These are phyloP conservation scores for Sycobia sp. DNA, from an alignment of 1,140 invertebrate genomes.

Conservation along the genomic window DNA sequence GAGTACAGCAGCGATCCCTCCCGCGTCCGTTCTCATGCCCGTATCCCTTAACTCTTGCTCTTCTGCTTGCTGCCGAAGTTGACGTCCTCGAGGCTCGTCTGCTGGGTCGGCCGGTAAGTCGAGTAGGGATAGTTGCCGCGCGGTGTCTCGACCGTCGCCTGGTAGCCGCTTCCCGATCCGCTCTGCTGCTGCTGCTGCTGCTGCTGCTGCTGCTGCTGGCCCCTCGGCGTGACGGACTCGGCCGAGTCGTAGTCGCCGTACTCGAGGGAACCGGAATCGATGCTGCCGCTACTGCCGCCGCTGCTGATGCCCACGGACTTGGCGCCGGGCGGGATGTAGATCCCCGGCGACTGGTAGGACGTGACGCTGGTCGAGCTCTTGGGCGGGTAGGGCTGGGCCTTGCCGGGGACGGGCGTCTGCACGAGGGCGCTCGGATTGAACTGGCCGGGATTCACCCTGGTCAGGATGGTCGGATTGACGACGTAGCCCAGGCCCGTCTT, in stretches of 20 bases:
- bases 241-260: slow-evolving; percentile 46
- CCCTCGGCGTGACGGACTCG: background rate
- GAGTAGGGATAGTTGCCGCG: slow-evolving; percentile 48
- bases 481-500: slow-evolving; percentile 50
- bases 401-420: slow-evolving; percentile 1
- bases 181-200: slow-evolving; percentile 12
- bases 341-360: slow-evolving; percentile 42
- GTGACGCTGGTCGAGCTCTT: slow-evolving; percentile 43
- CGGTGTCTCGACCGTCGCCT: slow-evolving; percentile 42
- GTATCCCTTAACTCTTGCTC: slow-evolving; percentile 4
- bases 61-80: slow-evolving; percentile 45
- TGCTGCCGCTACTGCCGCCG: background rate
- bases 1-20: too few relatives aligned
- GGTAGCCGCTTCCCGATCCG: slow-evolving; percentile 37
- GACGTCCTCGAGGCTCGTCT: slow-evolving; percentile 43
- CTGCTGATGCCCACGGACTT: slow-evolving; percentile 32
- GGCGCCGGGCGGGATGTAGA: slow-evolving; percentile 44
- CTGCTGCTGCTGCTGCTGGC: slow-evolving; percentile 23
- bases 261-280: slow-evolving; percentile 35
- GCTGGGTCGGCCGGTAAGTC: slow-evolving; percentile 45
- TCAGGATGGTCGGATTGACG: slow-evolving; percentile 43
- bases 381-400: slow-evolving; percentile 41
- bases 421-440: background rate
- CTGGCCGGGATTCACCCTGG: slow-evolving; percentile 39
- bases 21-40: too few relatives aligned